Evolutionary conservation across 2,888 invertebrate genomes (phyloP), one percentile per base, ranked within the genome.

Genomic region (Caenorhabditis wallacei): DNA sequence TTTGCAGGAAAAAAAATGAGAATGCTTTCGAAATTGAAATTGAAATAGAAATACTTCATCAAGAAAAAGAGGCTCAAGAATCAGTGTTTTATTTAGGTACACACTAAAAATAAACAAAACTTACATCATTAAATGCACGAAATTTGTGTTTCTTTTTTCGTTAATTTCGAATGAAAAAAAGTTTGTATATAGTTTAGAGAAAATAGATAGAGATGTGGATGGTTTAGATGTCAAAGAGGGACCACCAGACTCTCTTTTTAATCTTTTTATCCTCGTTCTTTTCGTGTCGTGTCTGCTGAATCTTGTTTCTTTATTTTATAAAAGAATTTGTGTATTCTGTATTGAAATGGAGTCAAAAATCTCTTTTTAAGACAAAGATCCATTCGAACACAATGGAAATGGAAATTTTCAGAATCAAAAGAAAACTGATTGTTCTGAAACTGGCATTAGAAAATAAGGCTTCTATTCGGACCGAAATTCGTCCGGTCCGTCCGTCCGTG

Each of bases 21-120:
- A 70, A 70, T 57, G 57, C 46, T 30, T 30, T 48, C 46, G 46
- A 35, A 70, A 70, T 57, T 70, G 71, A 71, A 61, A 61, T 71
- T 71, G 59, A 61, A 71, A 48, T 48, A 30, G 70, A 61, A 61
- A 71, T 48, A 71, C 71, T 71, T 35, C 46, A 18, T 48, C 18
- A 43, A 26, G n/a, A n/a, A n/a, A n/a, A n/a, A 56, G 35, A 37
- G 48, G 71, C 37, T 71, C 71, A 71, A 71, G 71, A 71, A 71
- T 71, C 71, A 51, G 10, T 51, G 71, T 57, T 56, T 26, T 56
- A 30, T 53, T 30, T 24, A 57, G 51, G 51, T 57, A 51, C 59
- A 59, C 37, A 46, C 54, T 54, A 54, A 43, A 70, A 70, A 70
- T 64, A 64, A 64, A 64, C 30, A 64, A 51, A 51, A 64, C 26